These are phyloP conservation scores for Lagria hirta DNA, from an alignment of 2,888 invertebrate species.

Conservation along the genomic window DNA sequence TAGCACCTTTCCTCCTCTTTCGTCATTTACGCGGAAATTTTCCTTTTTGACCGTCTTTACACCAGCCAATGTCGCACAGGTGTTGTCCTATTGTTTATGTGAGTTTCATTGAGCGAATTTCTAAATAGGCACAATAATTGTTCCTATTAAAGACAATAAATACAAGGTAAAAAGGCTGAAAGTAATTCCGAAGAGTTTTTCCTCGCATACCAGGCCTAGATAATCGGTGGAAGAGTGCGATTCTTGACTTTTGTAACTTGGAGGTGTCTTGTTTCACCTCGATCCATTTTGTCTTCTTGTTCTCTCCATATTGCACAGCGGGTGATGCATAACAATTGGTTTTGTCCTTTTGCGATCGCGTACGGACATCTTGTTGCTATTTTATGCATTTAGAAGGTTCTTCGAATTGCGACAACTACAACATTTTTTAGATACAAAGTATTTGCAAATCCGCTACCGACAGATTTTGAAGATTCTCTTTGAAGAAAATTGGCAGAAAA, in stretches of 20 bases:
- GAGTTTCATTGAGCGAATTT: slow-evolving; percentile 46
- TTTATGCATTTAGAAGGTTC: slow-evolving; percentile 18
- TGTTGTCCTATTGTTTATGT: slow-evolving; percentile 46
- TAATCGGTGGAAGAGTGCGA: slow-evolving; percentile 39
- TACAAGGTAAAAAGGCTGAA: slow-evolving; percentile 44
- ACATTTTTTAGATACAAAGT: too few relatives aligned
- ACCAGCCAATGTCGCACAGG: slow-evolving; percentile 45
- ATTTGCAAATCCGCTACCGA: too few relatives aligned
- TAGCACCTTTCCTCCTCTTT: too few relatives aligned
- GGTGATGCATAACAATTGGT: slow-evolving; percentile 35
- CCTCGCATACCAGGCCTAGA: slow-evolving; percentile 43
- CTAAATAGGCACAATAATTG: slow-evolving; percentile 45
- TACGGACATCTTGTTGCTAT: slow-evolving; percentile 15
- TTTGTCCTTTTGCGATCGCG: slow-evolving; percentile 27
- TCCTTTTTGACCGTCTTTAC: slow-evolving; percentile 30
- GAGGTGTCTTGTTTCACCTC: slow-evolving; percentile 43
- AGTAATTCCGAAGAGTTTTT: slow-evolving; percentile 41
- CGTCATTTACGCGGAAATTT: slow-evolving; percentile 44
- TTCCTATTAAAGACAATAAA: slow-evolving; percentile 48
- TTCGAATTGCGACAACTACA: too few relatives aligned
- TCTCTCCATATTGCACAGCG: slow-evolving; percentile 33
- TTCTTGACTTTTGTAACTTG: slow-evolving; percentile 38
- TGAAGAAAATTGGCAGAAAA: too few relatives aligned
- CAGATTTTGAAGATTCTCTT: too few relatives aligned
- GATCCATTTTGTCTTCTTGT: slow-evolving; percentile 38